Evolutionary conservation across 35 echinoderm and acorn worm species (phyloP), one percentile per base, ranked within the genome.

Genomic region (Nesometra sesokonis): DNA sequence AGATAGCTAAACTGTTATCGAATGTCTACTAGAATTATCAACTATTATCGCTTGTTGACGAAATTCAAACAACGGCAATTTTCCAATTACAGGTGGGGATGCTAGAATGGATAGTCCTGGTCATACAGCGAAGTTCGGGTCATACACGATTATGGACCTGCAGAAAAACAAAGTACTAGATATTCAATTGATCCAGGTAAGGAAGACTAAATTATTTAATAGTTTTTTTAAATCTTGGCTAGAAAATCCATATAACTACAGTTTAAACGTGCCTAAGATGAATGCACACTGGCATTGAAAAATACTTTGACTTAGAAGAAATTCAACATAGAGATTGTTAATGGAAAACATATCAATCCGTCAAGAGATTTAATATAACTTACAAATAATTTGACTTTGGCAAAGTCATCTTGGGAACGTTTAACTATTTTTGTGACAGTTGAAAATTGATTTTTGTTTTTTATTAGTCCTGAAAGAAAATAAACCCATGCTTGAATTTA

Each of bases 161-260:
- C 33, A 29, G 1, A 89, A 27, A 57, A 84, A 89, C 43, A 89
- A 89, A 35, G 32, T 89, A 0, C 35, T 84, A 11, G 88, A 89
- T 89, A 47, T 77, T 30, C 88, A 89, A 52, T 1, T 89, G 11
- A 82, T 89, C 33, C 87, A 88, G 78, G 87, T 88, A 39, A 82
- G 78, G n/a, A n/a, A n/a, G n/a, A n/a, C n/a, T n/a, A n/a, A n/a
- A 80, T 33, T 27, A 85, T n/a, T 15, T 13, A 13, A 67, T n/a
- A 67, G n/a, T 67, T 67, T 13, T 67, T 67, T 67, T 67, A 13
- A 67, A 15, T 67, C n/a, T 67, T 67, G 13, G 13, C n/a, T 15
- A 15, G 13, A 13, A 13, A 15, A 15, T 67, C 13, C n/a, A 15
- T 67, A 67, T 15, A 15, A 67, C n/a, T 15, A 67, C n/a, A 15